Evolutionary conservation across 2,797 vertebrate species (phyloP), one percentile per base, ranked within the genome.

Genomic region (Hemibagrus guttatus): DNA sequence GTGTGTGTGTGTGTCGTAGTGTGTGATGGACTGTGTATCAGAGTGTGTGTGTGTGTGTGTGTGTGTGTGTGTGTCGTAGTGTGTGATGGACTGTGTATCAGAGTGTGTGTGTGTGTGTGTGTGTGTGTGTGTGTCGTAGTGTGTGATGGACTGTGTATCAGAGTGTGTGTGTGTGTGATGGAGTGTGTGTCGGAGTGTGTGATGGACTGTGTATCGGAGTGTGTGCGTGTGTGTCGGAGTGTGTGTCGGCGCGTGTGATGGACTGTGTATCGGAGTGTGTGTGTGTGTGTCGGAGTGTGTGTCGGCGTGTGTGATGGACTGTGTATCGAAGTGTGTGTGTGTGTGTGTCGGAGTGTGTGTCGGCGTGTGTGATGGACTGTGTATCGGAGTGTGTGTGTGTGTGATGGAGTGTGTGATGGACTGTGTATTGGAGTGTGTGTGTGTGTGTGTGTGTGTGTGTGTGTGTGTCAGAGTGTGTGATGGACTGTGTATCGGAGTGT

Each of bases 141-240:
- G 85, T 78, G 52, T 83, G 87, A 75, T n/a, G n/a, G n/a, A n/a
- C n/a, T n/a, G n/a, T n/a, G 46, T 49, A 9, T n/a, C n/a, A n/a
- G n/a, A 6, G 35, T 42, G 35, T 71, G 68, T 71, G 3, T 6
- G 23, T 72, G 35, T 13, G 52, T 13, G 74, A 84, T 84, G n/a
- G n/a, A n/a, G 63, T 85, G 81, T 8, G 71, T 85, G 16, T 88
- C n/a, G n/a, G n/a, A n/a, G 85, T 78, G 46, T 83, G 87, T 79
- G n/a, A n/a, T n/a, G n/a, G n/a, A n/a, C n/a, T 42, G 35, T 71
- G 19, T 69, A 31, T 69, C 7, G 5, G 21, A 46, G 26, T 13
- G 68, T 13, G 74, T 83, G 85, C 83, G 68, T 86, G 83, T 8
- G 71, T 85, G 19, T 89, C n/a, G n/a, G n/a, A n/a, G 85, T 78